phyloP scores from a whole-genome alignment of 2,113 vertebrate genomes.

The Myiagra hebetior region DNA sequence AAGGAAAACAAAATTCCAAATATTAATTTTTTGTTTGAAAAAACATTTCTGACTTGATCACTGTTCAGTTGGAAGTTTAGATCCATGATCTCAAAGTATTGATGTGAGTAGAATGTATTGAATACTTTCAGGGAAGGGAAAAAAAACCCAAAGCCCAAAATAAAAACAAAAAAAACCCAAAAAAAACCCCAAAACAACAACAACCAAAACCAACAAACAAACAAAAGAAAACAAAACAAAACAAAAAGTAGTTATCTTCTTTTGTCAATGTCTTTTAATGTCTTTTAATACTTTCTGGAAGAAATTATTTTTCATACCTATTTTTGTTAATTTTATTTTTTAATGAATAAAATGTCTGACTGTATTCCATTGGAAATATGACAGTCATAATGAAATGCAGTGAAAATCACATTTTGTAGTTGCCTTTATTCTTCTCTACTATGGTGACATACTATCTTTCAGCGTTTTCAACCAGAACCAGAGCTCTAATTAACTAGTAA shows the following conservation, averaged over 20 bases:
- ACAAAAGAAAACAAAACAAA: no score
- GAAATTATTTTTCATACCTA: not conserved
- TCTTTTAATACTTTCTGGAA: not conserved
- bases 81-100: not conserved
- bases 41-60: not conserved
- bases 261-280: not conserved
- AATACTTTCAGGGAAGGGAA: not conserved
- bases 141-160: not conserved
- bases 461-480: not conserved
- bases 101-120: not conserved
- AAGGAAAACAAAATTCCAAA: not conserved
- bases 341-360: not conserved
- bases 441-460: not conserved
- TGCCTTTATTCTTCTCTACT: not conserved
- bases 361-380: not conserved
- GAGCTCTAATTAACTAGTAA: not conserved
- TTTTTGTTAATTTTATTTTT: conserved; percentile 13
- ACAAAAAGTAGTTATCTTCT: not conserved
- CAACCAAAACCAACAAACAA: no score
- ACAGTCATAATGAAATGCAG: not conserved
- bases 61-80: not conserved
- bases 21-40: not conserved
- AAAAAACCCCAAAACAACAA: no score
- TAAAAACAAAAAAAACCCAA: no score
- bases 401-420: not conserved